phyloP scores from a whole-genome alignment of 2,888 invertebrate genomes.

The Eupithecia vulgata region DNA sequence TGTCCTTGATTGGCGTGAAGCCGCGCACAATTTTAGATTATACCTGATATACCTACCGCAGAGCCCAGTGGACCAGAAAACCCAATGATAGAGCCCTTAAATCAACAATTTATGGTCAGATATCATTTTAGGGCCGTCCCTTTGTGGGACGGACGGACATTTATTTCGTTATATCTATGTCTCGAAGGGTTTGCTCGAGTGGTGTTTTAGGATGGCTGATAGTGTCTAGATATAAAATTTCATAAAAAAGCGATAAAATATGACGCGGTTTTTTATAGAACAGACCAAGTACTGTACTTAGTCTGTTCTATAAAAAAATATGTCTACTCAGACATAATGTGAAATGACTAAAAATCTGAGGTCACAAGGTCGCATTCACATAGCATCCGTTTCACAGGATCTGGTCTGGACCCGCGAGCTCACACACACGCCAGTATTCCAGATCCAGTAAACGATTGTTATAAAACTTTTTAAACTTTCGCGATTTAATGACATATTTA shows the following conservation, averaged over 20 bases:
- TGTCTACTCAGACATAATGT: too few relatives aligned
- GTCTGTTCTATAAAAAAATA: too few relatives aligned
- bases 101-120: constrained; percentile 24
- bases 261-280: neutral
- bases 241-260: neutral
- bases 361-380: too few relatives aligned
- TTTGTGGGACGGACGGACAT: neutral
- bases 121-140: constrained; percentile 19
- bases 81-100: constrained; percentile 20
- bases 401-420: too few relatives aligned
- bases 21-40: neutral
- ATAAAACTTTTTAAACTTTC: too few relatives aligned
- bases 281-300: neutral
- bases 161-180: neutral
- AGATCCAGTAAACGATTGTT: too few relatives aligned
- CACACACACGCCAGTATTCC: too few relatives aligned
- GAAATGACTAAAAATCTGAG: neutral
- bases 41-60: neutral
- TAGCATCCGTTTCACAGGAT: too few relatives aligned
- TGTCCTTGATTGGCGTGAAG: neutral
- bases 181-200: neutral
- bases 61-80: constrained; percentile 13
- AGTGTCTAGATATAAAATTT: neutral
- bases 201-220: neutral
- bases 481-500: too few relatives aligned